These are phyloP conservation scores for Littorina saxatilis DNA, from an alignment of 1,140 invertebrate species.

Conservation along the genomic window DNA sequence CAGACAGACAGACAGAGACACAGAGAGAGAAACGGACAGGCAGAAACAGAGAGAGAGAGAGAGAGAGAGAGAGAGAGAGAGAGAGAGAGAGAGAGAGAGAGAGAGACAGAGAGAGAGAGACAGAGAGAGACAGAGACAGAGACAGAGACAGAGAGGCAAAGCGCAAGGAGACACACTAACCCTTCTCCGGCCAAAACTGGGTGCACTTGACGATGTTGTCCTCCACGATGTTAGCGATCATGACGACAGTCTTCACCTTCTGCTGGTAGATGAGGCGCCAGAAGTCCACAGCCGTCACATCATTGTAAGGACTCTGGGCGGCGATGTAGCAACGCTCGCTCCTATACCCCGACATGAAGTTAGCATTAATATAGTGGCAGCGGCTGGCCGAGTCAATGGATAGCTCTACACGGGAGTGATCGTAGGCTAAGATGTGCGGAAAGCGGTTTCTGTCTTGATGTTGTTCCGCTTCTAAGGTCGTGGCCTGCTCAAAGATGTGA, in stretches of 20 bases:
- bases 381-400: slow-evolving; percentile 58
- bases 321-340: slow-evolving; percentile 67
- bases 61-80: neutral
- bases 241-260: slow-evolving; percentile 66
- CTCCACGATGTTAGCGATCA: slow-evolving; percentile 70
- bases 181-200: slow-evolving; percentile 72
- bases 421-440: slow-evolving; percentile 70
- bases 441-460: slow-evolving; percentile 67
- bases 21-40: neutral
- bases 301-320: slow-evolving; percentile 72
- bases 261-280: slow-evolving; percentile 72
- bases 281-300: slow-evolving; percentile 69
- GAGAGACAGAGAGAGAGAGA: too few relatives aligned
- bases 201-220: slow-evolving; percentile 74
- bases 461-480: slow-evolving; percentile 56
- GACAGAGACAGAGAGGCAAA: too few relatives aligned
- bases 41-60: neutral
- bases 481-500: slow-evolving; percentile 43
- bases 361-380: slow-evolving; percentile 98
- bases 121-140: too few relatives aligned
- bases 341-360: slow-evolving; percentile 67
- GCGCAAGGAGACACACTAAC: neutral
- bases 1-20: neutral
- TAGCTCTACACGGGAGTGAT: slow-evolving; percentile 69
- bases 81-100: neutral